Conservation (phyloP, 2,888 invertebrate species). For the Tachina grossa region DNA sequence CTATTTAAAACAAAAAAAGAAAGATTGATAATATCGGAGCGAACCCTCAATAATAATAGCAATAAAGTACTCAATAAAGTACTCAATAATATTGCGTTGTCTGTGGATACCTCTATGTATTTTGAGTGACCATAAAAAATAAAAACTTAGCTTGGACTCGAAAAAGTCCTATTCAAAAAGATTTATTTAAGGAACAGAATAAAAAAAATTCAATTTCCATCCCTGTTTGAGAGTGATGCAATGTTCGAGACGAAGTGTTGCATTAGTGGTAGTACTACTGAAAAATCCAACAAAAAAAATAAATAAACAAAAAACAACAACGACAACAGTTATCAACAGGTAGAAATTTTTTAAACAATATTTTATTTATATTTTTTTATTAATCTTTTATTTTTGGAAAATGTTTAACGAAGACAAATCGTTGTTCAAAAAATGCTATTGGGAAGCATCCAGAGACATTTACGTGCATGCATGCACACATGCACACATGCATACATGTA, state of each 20-base stretch:
- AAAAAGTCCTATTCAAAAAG: too few relatives aligned
- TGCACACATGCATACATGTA: too few relatives aligned
- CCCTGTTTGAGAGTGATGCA: conserved; percentile 43
- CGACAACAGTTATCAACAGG: conserved; percentile 46
- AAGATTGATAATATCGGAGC: too few relatives aligned
- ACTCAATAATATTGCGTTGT: too few relatives aligned
- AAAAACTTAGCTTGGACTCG: too few relatives aligned
- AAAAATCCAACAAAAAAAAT: not conserved
- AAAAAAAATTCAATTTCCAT: not conserved
- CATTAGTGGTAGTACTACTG: not conserved
- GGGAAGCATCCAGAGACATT: not conserved
- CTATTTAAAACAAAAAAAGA: too few relatives aligned
- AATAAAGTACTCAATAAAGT: too few relatives aligned
- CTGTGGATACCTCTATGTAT: too few relatives aligned
- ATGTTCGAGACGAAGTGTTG: conserved; percentile 6
- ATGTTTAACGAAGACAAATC: conserved; percentile 64
- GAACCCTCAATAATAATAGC: too few relatives aligned
- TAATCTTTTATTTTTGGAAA: conserved; percentile 46
- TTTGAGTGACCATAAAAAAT: too few relatives aligned
- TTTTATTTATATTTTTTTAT: conserved; percentile 36
- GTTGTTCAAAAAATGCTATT: conserved; percentile 17
- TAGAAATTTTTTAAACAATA: conserved; percentile 47
- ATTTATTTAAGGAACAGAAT: too few relatives aligned
- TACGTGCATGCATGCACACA: not conserved
- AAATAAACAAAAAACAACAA: conserved; percentile 37